Evolutionary conservation across 2,797 vertebrate genomes (phyloP), one percentile per base, ranked within the genome.

Genomic region (Karalla daura): DNA sequence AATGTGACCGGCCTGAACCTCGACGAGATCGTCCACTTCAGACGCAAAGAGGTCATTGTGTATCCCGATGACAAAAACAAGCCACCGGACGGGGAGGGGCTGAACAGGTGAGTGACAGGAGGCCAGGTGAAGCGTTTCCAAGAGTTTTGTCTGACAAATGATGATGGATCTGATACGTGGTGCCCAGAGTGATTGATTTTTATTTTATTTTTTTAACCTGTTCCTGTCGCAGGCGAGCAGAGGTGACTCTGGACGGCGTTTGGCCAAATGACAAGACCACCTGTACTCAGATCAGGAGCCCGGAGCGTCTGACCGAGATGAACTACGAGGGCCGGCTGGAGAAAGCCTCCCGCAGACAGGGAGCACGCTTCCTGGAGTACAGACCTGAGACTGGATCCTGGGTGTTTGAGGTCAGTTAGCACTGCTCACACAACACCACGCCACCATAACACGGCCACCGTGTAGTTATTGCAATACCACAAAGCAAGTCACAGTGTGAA

Each of bases 181-280:
- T 25, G 32, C 24, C 9, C n/a, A 10, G n/a, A n/a, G n/a, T 28
- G 6, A 17, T 3, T 2, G 23, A 37, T 21, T 35, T 15, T 2
- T 54, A 10, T 41, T 15, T 6, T 14, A 0, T 4, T 12, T 35
- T 15, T 5, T 37, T 41, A 6, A 3, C 20, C 51, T 21, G 20
- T 37, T 23, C 43, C 27, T 1, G 1, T 45, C 0, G 0, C 2
- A 99, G 98, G 62, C 92, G 94, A 2, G 98, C 97, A 0, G 97
- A 99, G 87, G 97, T 99, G 33, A 99, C 98, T 0, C 85, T 99
- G 63, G 96, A 99, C 4, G 96, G 96, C 0, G 96, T 99, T 53
- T 99, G 97, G 97, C 98, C 98, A 0, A 96, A 95, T 0, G 96
- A 99, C 63, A 98, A 98, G 86, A 98, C 95, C 0, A 94, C 94